Evolutionary conservation across 2,113 vertebrate genomes (phyloP), one percentile per base, ranked within the genome.

Genomic region (Phaetusa simplex): DNA sequence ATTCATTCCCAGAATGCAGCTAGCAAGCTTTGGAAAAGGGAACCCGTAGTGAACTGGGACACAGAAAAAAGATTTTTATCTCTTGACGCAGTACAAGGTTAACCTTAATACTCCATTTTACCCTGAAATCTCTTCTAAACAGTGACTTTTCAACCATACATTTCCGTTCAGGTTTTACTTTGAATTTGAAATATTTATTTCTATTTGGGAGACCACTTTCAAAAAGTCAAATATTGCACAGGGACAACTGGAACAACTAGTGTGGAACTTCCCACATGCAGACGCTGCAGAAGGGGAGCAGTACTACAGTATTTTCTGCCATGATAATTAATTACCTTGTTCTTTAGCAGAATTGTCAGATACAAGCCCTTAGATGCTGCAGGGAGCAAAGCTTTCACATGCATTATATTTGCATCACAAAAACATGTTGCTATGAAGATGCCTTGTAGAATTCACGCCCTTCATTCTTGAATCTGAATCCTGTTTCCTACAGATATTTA

Each of bases 311-410:
- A 42, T 91, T 88, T 91, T 55, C 67, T 89, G 86, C 69, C 43
- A 59, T 70, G 43, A 47, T 78, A 93, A 91, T 94, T 80, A 93
- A 92, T 93, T 94, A 71, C 73, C 55, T 88, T 59, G 38, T 79
- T 88, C 86, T 90, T 91, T 43, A 88, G 78, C 76, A 86, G 74
- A 91, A 82, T 83, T 90, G 65, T 95, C 86, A 86, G 47, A 53
- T 64, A 86, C 27, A 55, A 96, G 72, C 65, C 23, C 19, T 86
- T 50, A 74, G 90, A 73, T 86, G 45, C 90, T 91, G 24, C 67
- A 81, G 66, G 85, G 84, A 90, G 59, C 29, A 79, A 64, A 61
- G 34, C 62, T 89, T 94, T 91, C 56, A 38, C 34, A 53, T n/a
- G 50, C 58, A 70, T 65, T 90, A 22, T 82, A 36, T 89, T 84